Evolutionary conservation across 2,113 vertebrate genomes (phyloP).

Genomic region (Oreochromis niloticus): DNA sequence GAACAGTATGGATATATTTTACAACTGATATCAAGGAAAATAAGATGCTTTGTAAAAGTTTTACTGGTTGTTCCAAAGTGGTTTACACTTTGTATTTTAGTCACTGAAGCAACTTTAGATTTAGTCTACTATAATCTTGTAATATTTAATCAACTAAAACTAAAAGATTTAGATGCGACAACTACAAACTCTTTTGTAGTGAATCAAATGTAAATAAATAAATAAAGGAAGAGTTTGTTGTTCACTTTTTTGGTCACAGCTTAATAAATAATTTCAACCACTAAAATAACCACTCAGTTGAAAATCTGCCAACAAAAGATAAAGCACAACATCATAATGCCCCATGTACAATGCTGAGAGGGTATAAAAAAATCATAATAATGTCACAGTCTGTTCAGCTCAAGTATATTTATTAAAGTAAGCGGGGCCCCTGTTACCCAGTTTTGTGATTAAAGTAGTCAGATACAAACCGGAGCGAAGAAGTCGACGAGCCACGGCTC

Average conservation of each 20-base stretch:
- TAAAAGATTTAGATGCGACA: neutral
- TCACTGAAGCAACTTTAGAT: neutral
- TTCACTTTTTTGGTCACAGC: neutral
- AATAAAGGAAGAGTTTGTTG: neutral
- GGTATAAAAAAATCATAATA: neutral
- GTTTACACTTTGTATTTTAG: neutral
- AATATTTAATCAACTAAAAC: neutral
- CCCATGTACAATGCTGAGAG: neutral
- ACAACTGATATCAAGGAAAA: neutral
- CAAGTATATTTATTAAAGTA: neutral
- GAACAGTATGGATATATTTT: neutral
- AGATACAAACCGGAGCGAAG: constrained; percentile 84
- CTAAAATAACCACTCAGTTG: neutral
- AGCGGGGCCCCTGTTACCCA: too few relatives aligned
- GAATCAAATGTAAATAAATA: neutral
- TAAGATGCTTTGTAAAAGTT: too few relatives aligned
- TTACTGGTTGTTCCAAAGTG: neutral
- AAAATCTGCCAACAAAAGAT: neutral
- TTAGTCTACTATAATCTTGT: neutral
- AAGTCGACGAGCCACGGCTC: constrained; percentile 98
- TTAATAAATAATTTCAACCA: neutral
- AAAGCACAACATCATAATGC: neutral
- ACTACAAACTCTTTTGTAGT: neutral
- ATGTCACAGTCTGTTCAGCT: neutral
- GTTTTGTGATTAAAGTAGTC: neutral